These are phyloP conservation scores for Harpagifer antarcticus DNA, from an alignment of 2,797 vertebrate species.

Conservation along the genomic window DNA sequence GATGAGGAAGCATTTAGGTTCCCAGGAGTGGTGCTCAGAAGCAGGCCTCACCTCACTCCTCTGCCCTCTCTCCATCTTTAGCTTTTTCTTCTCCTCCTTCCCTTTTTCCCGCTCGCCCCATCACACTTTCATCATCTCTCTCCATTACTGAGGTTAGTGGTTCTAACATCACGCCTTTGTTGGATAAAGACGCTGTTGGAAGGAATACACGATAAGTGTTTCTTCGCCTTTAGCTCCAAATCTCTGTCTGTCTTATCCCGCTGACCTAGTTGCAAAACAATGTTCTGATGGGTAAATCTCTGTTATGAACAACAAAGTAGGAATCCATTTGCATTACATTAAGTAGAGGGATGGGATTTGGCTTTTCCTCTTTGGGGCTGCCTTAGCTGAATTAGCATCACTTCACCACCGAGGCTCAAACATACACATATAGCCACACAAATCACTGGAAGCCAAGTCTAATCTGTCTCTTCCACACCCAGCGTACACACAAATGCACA, in stretches of 20 bases:
- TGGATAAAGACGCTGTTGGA: not conserved
- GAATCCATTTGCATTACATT: slow-evolving; percentile 61
- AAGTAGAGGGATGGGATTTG: slow-evolving; percentile 35
- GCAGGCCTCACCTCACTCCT: slow-evolving; percentile 68
- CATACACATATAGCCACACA: slow-evolving; percentile 37
- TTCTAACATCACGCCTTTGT: slow-evolving; percentile 29
- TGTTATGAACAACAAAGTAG: slow-evolving; percentile 21
- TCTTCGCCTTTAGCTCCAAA: slow-evolving; percentile 31
- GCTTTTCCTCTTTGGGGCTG: slow-evolving; percentile 33
- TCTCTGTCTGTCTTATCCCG: slow-evolving; percentile 61
- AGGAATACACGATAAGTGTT: slow-evolving; percentile 4
- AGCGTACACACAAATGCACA: slow-evolving; percentile 19
- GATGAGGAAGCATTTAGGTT: slow-evolving; percentile 88
- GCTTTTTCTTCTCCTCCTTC: slow-evolving; percentile 31
- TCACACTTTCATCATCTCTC: slow-evolving; percentile 37
- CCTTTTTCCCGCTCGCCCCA: slow-evolving; percentile 22
- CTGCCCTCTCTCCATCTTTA: slow-evolving; percentile 48
- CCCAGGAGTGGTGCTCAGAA: slow-evolving; percentile 81
- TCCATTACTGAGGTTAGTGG: slow-evolving; percentile 25
- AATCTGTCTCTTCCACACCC: slow-evolving; percentile 41
- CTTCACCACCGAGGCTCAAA: slow-evolving; percentile 43
- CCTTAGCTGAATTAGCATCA: slow-evolving; percentile 57
- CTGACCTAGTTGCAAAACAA: slow-evolving; percentile 61
- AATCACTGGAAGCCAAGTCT: slow-evolving; percentile 41
- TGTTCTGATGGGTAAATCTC: slow-evolving; percentile 40